These are phyloP conservation scores for Oryzias javanicus DNA, from an alignment of 2,113 vertebrate genomes.

Conservation along the genomic window DNA sequence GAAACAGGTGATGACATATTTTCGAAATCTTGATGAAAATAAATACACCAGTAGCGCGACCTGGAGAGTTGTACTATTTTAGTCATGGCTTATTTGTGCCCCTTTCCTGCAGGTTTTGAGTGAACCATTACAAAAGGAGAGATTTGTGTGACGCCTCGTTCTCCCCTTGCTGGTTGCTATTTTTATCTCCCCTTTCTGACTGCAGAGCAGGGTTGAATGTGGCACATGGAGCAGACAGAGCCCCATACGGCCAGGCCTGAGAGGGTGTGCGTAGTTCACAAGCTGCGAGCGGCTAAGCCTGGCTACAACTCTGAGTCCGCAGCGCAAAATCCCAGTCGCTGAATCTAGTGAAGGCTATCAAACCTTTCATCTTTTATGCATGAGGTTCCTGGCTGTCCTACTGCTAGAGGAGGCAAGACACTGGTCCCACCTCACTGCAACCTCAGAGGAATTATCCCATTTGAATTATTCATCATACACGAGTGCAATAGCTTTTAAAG, in stretches of 20 bases:
- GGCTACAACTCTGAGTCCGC: slow-evolving; percentile 57
- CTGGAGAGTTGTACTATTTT: slow-evolving; percentile 6
- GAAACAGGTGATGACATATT: slow-evolving; percentile 38
- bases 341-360: slow-evolving; percentile 85
- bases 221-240: slow-evolving; percentile 55
- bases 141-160: slow-evolving; percentile 38
- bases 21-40: slow-evolving; percentile 25
- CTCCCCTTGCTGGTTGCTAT: slow-evolving; percentile 55
- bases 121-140: slow-evolving; percentile 14
- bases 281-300: slow-evolving; percentile 39
- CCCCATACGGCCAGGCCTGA: slow-evolving; percentile 41
- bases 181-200: slow-evolving; percentile 51
- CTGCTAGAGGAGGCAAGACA: slow-evolving; percentile 82
- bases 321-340: slow-evolving; percentile 65
- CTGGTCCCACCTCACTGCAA: slow-evolving; percentile 74
- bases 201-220: slow-evolving; percentile 54
- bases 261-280: slow-evolving; percentile 54
- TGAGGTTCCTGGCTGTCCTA: slow-evolving; percentile 83
- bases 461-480: slow-evolving; percentile 69
- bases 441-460: slow-evolving; percentile 58
- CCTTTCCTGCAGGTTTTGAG: slow-evolving; percentile 7
- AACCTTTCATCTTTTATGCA: slow-evolving; percentile 95
- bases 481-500: slow-evolving; percentile 66
- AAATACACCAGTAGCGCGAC: slow-evolving; percentile 10
- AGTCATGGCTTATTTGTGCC: slow-evolving; percentile 1